phyloP scores from a whole-genome alignment of 2,888 invertebrate species.

The Lasioglossum marginatum region DNA sequence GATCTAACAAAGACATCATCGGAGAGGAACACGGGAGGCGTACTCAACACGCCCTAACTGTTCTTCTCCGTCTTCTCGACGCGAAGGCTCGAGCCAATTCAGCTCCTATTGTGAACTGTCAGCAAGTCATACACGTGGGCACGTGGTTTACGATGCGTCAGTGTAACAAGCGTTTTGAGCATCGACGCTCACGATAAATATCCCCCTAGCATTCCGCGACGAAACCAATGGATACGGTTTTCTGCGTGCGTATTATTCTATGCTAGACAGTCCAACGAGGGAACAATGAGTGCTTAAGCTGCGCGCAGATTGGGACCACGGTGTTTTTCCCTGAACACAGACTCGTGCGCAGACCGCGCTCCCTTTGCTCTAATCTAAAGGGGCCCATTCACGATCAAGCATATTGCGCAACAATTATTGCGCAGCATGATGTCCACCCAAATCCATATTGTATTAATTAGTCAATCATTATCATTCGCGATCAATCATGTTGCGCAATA shows the following conservation, averaged over 20 bases:
- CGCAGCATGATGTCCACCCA: too few species aligned
- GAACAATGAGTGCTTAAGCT: background rate
- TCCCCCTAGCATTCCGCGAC: background rate
- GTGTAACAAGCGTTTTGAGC: conserved; percentile 57
- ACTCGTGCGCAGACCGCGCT: background rate
- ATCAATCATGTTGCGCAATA: too few species aligned
- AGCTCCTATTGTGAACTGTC: conserved; percentile 63
- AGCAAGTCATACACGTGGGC: conserved; percentile 57
- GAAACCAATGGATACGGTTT: background rate
- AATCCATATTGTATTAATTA: too few species aligned
- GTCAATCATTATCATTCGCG: too few species aligned
- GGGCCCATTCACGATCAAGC: too few species aligned
- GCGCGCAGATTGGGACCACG: background rate
- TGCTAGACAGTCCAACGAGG: background rate
- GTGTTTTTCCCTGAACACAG: background rate
- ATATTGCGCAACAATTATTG: too few species aligned
- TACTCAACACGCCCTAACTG: conserved; percentile 63
- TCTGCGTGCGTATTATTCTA: background rate
- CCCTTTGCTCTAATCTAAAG: background rate
- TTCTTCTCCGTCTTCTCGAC: conserved; percentile 36
- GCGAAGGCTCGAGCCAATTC: conserved; percentile 45
- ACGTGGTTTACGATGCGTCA: conserved; percentile 59
- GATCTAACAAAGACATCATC: conserved; percentile 63
- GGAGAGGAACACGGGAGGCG: conserved; percentile 51
- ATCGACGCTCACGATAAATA: conserved; percentile 58